phyloP scores from a whole-genome alignment of 2,113 vertebrate species.

The Platycercus adscitus region DNA sequence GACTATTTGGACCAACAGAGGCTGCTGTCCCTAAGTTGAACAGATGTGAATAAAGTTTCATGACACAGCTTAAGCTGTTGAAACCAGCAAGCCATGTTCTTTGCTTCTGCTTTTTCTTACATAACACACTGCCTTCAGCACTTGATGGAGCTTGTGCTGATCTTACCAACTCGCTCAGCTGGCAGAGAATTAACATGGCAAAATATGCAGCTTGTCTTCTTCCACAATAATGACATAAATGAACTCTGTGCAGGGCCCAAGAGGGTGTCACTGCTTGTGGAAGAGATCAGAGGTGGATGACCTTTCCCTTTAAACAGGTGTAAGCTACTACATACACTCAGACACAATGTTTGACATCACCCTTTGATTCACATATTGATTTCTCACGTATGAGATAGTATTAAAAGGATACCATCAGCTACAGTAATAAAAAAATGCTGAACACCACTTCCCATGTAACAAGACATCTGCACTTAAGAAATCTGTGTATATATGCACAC shows the following conservation, averaged over 20 bases:
- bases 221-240: fast-evolving
- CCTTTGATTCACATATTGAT: neutral
- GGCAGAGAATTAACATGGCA: neutral
- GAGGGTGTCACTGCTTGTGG: neutral
- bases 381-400: neutral
- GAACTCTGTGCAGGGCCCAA: neutral
- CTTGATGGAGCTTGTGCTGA: neutral
- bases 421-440: neutral
- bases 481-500: neutral
- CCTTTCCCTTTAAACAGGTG: neutral
- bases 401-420: neutral
- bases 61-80: neutral
- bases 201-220: neutral
- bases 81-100: neutral
- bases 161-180: neutral
- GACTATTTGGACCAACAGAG: neutral
- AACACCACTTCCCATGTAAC: neutral
- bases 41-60: neutral
- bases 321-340: neutral
- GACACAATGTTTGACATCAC: neutral
- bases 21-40: neutral
- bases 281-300: neutral
- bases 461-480: neutral
- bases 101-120: neutral
- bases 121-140: too few relatives aligned